Conservation (phyloP, 2,888 invertebrate genomes). For the Lycia hirtaria region DNA sequence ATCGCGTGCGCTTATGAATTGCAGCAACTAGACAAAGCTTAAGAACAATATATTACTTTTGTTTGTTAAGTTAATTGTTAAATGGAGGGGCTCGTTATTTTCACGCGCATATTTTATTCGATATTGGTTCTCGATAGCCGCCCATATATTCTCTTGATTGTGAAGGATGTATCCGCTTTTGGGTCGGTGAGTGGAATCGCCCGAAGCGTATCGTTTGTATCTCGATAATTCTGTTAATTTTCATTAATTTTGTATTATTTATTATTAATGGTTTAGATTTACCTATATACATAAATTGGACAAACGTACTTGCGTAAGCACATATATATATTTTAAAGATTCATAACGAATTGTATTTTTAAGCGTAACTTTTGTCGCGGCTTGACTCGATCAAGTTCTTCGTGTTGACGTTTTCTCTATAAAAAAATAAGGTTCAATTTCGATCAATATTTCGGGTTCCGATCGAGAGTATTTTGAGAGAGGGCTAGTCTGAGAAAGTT, state of each 20-base stretch:
- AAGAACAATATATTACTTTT: slow-evolving; percentile 81
- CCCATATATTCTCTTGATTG: slow-evolving; percentile 77
- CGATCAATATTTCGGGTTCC: no score
- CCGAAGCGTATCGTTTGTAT: slow-evolving; percentile 45
- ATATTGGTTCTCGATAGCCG: slow-evolving; percentile 53
- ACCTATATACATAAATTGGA: slow-evolving; percentile 18
- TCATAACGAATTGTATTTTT: no score
- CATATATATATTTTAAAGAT: slow-evolving; percentile 2
- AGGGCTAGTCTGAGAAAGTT: no score
- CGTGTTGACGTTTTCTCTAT: no score
- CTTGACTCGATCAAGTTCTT: no score
- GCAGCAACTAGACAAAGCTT: no score
- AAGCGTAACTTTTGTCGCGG: no score
- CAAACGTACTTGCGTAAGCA: neutral
- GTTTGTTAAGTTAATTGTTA: slow-evolving; percentile 86
- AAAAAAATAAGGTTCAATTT: no score
- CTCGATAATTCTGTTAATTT: slow-evolving; percentile 57
- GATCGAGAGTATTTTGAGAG: no score
- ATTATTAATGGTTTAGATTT: slow-evolving; percentile 11
- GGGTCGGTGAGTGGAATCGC: slow-evolving; percentile 51
- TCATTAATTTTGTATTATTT: slow-evolving; percentile 47
- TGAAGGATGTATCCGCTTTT: slow-evolving; percentile 76
- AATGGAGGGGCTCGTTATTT: slow-evolving; percentile 76
- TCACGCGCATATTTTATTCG: slow-evolving; percentile 76
- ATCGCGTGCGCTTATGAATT: no score